These are phyloP conservation scores for Castor canadensis DNA, from an alignment of 2,113 vertebrate genomes.

Conservation along the genomic window DNA sequence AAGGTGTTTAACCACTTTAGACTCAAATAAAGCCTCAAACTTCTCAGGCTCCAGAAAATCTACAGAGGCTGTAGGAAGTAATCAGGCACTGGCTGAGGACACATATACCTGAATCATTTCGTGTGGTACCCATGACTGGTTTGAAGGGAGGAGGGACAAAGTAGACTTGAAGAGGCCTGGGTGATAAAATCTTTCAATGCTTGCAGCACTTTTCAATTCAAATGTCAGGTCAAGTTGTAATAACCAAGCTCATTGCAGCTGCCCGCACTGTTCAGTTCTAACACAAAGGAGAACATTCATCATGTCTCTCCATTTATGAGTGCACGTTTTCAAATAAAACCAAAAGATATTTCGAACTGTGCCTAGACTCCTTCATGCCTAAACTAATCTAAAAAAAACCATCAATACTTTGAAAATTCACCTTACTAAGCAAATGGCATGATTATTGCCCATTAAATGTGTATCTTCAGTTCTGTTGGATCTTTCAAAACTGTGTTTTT, in stretches of 20 bases:
- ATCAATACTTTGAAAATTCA: background rate
- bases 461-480: background rate
- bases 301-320: background rate
- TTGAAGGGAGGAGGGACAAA: background rate
- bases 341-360: background rate
- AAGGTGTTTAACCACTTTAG: background rate
- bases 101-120: background rate
- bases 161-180: background rate
- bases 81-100: background rate
- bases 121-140: background rate
- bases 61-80: background rate
- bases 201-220: background rate
- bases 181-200: background rate
- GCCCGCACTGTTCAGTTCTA: background rate
- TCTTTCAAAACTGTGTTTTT: background rate
- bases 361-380: background rate
- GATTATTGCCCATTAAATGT: background rate
- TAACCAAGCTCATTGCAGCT: background rate
- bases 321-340: background rate
- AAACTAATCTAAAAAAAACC: background rate
- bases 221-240: background rate
- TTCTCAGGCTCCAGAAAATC: background rate
- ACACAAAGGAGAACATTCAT: constrained; percentile 1
- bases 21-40: background rate
- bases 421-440: background rate